phyloP scores from a whole-genome alignment of 2,797 vertebrate genomes.

The Channallabes apus region DNA sequence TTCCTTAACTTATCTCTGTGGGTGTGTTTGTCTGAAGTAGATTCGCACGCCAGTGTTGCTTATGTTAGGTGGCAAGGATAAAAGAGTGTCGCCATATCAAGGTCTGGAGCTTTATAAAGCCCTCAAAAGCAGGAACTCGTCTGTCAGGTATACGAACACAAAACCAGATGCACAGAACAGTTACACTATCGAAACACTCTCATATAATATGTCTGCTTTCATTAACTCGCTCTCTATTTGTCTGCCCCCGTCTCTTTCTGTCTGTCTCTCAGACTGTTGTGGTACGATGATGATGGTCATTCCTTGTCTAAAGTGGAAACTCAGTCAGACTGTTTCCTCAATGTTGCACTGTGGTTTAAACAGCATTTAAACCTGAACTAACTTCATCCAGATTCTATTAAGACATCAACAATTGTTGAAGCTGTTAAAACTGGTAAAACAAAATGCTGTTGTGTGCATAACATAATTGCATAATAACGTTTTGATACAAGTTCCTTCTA shows the following conservation, averaged over 20 bases:
- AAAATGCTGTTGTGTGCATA: neutral
- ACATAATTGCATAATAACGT: neutral
- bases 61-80: conserved; percentile 79
- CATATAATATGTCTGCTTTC: neutral
- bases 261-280: conserved; percentile 72
- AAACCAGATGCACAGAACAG: neutral
- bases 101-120: conserved; percentile 81
- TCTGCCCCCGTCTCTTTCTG: neutral
- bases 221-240: neutral
- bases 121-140: conserved; percentile 75
- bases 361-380: conserved; percentile 66
- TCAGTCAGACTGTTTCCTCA: conserved; percentile 77
- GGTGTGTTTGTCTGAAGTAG: conserved; percentile 60
- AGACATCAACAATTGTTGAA: neutral
- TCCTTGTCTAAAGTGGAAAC: conserved; percentile 75
- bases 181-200: neutral
- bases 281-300: conserved; percentile 82
- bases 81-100: conserved; percentile 79
- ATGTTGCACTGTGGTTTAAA: conserved; percentile 76
- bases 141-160: conserved; percentile 65
- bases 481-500: neutral
- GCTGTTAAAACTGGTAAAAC: neutral
- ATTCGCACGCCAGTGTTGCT: conserved; percentile 77
- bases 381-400: neutral
- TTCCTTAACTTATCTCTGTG: neutral